Evolutionary conservation across 2,113 vertebrate species (phyloP), one percentile per base, ranked within the genome.

Genomic region (Callithrix jacchus): DNA sequence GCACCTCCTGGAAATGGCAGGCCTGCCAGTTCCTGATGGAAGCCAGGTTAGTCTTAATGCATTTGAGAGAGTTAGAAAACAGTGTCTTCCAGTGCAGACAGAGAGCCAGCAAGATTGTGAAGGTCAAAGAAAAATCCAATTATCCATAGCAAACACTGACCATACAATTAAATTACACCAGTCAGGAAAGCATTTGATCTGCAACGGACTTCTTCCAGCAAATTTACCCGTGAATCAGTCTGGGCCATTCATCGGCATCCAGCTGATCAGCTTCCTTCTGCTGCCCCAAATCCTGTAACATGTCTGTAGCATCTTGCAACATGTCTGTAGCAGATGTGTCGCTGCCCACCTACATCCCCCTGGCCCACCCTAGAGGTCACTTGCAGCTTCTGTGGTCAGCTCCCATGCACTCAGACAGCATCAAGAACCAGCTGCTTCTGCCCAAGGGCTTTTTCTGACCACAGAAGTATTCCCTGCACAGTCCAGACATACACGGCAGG

Each of bases 81-180:
- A 6, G 56, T 70, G 14, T 92, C 81, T 95, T 94, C 87, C 64
- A 82, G 8, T 10, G 87, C 17, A 56, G 91, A 84, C 9, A 94
- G 91, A 20, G 56, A 94, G 91, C 52, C 77, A 83, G 92, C 79
- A n/a, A 86, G 87, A 79, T 17, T 86, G 87, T 89, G 95, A 96
- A 96, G 96, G 93, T 95, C 97, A 97, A 96, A 96, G 90, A 88
- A 89, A 98, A 97, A 95, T 90, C 47, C 76, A 96, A 93, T 97
- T 96, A 97, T 79, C 90, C 79, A 70, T 49, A 86, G 49, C 79
- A 80, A 97, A 97, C 77, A 88, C 45, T 64, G n/a, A 77, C 84
- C 18, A 1, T 83, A 82, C 85, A 86, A 97, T 97, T 79, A 83
- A 95, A 97, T 97, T 92, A 96, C 49, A 84, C 27, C 73, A 58